Base-by-base conservation (phyloP, 92 coral and sea anemone genomes). In the Palythoa heliodiscus region DNA sequence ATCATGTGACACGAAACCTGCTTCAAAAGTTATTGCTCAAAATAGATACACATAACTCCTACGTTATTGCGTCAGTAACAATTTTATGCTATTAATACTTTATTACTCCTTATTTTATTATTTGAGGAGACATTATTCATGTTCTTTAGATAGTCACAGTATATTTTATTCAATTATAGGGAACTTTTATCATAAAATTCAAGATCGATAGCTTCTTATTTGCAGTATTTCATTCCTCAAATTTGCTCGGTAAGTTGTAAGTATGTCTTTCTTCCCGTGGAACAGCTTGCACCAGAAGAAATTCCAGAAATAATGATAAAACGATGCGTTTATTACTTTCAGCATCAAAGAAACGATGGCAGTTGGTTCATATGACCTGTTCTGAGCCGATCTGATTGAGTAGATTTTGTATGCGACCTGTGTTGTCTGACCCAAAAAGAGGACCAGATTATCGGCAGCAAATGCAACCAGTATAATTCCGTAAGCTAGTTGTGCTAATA, bases 281-380 rank as follows among this genome's bases (percentile, higher is more conserved):
- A 78, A 78, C 4, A 78, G 20, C 70, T 78, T 78, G 25, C 83
- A 57, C 71, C 70, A 78, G 71, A 78, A 78, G 83, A 78, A 78
- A 63, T 39, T 40, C 83, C 83, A 78, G 53, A 78, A 58, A 15
- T 78, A 39, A 20, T 58, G 7, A 78, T 78, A 78, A 60, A 78
- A 25, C 11, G 83, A 78, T 10, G 19, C 83, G n/a, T 78, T 78
- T 16, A 78, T 69, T 5, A 78, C 71, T 78, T 71, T 60, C 70
- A 78, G 7, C 83, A 78, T 78, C 70, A 78, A 78, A 19, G 1
- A 6, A 78, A 39, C 53, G 38, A n/a, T 58, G 71, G 53, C 83
- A 11, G 7, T 57, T 58, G 52, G 71, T 9, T 78, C 19, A 7
- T 48, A 24, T 22, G 71, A 10, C 37, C 64, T 37, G 0, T 60